These are phyloP conservation scores for Lateolabrax maculatus DNA, from an alignment of 2,797 vertebrate genomes.

Conservation along the genomic window DNA sequence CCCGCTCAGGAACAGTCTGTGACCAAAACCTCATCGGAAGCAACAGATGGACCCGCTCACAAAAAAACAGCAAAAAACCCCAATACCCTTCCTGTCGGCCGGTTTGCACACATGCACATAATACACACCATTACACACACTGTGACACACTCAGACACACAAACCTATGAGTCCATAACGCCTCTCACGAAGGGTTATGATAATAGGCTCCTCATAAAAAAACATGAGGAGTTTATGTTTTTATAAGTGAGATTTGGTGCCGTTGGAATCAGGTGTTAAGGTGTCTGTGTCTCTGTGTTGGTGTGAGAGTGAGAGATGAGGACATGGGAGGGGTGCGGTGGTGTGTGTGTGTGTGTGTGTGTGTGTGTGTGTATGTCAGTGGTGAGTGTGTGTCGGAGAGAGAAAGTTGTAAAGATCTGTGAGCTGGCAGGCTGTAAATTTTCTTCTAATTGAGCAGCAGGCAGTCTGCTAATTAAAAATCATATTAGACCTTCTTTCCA, in stretches of 20 bases:
- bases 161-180: neutral
- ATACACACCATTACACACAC: neutral
- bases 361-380: neutral
- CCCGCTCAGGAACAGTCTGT: conserved; percentile 66
- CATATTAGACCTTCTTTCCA: conserved; percentile 15
- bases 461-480: conserved; percentile 24
- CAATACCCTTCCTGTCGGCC: conserved; percentile 40
- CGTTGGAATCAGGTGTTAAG: neutral
- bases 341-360: neutral
- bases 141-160: conserved; percentile 5
- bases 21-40: conserved; percentile 64
- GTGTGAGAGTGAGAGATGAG: neutral
- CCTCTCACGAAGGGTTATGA: conserved; percentile 14
- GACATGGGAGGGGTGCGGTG: neutral
- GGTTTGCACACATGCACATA: conserved; percentile 37
- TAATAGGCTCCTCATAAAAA: neutral
- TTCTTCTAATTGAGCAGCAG: conserved; percentile 20
- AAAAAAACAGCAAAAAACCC: conserved; percentile 37
- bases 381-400: neutral
- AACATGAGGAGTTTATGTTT: neutral
- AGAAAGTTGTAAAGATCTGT: conserved; percentile 1
- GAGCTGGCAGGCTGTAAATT: conserved; percentile 3
- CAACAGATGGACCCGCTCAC: conserved; percentile 68
- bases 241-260: neutral
- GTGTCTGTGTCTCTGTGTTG: neutral